These are phyloP conservation scores for Caenorhabditis zanzibari DNA, from an alignment of 2,888 invertebrate genomes.

Conservation along the genomic window DNA sequence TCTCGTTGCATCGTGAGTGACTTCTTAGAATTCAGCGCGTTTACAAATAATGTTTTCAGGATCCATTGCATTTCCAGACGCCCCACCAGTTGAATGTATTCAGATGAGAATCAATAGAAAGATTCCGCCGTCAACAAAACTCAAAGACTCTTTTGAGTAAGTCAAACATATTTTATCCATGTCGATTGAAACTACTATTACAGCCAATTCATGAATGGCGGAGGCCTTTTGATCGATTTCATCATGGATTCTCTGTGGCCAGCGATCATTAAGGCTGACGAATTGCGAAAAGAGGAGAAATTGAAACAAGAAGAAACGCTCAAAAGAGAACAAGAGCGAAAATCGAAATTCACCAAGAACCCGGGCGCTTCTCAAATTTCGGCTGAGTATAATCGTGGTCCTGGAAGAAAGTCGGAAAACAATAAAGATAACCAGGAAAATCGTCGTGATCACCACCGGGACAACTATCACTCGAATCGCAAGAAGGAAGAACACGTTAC, in stretches of 20 bases:
- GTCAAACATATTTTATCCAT: neutral
- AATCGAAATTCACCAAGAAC: neutral
- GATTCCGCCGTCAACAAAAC: conserved; percentile 4
- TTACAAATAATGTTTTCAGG: neutral
- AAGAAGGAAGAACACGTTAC: neutral
- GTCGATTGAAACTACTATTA: neutral
- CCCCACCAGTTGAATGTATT: neutral
- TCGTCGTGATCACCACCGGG: neutral
- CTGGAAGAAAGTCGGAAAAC: neutral
- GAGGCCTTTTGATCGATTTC: conserved; percentile 24
- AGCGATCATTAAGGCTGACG: neutral
- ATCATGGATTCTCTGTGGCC: conserved; percentile 23
- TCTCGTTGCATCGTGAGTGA: no score
- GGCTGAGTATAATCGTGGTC: neutral
- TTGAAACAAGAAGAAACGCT: neutral
- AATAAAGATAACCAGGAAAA: neutral
- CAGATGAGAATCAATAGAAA: neutral
- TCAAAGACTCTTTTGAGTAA: conserved; percentile 14
- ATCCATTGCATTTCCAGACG: neutral
- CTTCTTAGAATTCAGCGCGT: neutral
- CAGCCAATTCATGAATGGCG: conserved; percentile 30
- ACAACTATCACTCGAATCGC: neutral
- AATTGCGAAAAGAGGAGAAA: neutral
- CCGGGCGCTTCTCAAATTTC: neutral
- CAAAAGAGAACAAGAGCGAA: neutral